A percentile compares a stretch with the other conserved stretches of the same genome.
These are phyloP conservation scores for Trogon melanurus DNA, from an alignment of 2,113 vertebrate genomes.

Conservation along the genomic window DNA sequence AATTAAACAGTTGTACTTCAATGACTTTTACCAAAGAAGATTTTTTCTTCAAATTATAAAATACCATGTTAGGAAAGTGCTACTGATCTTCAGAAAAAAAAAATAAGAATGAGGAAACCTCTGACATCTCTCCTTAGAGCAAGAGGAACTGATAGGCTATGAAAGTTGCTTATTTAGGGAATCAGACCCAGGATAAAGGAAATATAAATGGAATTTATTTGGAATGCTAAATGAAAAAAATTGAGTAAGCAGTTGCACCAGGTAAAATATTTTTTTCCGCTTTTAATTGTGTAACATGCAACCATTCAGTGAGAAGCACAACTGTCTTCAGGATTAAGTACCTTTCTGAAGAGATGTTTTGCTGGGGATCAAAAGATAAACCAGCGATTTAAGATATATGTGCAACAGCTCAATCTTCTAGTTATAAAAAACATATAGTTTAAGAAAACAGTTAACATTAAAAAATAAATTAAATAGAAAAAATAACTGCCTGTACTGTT, in stretches of 20 bases:
- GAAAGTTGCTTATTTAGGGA: background rate
- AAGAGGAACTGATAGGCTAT: background rate
- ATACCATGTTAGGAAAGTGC: background rate
- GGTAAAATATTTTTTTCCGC: background rate
- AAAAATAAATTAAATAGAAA: background rate
- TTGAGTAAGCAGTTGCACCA: background rate
- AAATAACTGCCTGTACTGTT: background rate
- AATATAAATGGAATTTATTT: background rate
- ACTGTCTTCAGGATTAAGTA: background rate
- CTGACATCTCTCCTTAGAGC: background rate
- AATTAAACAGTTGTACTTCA: background rate
- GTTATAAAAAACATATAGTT: background rate
- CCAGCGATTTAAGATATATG: background rate
- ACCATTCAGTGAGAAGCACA: background rate
- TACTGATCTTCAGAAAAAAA: background rate
- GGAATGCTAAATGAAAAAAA: background rate
- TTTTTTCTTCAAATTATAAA: background rate
- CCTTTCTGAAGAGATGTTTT: background rate
- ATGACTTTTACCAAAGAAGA: background rate
- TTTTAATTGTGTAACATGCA: background rate
- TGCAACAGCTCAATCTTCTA: background rate
- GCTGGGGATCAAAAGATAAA: background rate
- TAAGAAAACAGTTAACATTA: background rate
- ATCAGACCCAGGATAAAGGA: background rate
- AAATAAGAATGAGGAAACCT: background rate